phyloP scores from a whole-genome alignment of 2,888 invertebrate genomes.

The Augochlorella aurata region DNA sequence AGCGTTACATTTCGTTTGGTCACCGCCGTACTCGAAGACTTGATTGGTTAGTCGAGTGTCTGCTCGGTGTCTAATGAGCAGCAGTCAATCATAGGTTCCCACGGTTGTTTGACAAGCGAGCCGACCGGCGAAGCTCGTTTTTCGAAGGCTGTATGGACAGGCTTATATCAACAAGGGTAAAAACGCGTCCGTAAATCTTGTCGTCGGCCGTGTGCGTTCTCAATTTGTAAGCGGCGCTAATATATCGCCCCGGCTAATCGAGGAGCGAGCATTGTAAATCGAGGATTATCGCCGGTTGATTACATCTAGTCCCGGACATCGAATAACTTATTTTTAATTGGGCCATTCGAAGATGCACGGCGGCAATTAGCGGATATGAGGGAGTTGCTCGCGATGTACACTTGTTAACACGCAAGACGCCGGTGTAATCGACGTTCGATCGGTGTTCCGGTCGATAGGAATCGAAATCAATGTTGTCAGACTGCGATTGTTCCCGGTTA shows the following conservation, averaged over 20 bases:
- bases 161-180: constrained; percentile 33
- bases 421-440: constrained; percentile 23
- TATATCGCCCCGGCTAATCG: constrained; percentile 35
- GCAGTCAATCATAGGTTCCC: constrained; percentile 19
- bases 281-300: constrained; percentile 48
- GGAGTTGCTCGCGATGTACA: constrained; percentile 20
- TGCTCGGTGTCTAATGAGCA: constrained; percentile 9
- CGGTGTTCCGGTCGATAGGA: constrained; percentile 13
- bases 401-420: constrained; percentile 17
- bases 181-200: constrained; percentile 57
- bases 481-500: constrained; percentile 1
- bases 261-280: constrained; percentile 43
- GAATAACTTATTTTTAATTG: constrained; percentile 50
- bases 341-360: constrained; percentile 38
- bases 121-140: constrained; percentile 12
- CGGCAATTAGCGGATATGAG: constrained; percentile 38
- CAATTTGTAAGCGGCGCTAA: constrained; percentile 61
- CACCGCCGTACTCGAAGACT: too few species aligned
- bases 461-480: constrained; percentile 19
- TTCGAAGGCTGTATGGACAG: constrained; percentile 20
- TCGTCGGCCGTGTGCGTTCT: constrained; percentile 23
- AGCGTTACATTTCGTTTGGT: background rate
- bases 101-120: constrained; percentile 13
- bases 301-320: constrained; percentile 30
- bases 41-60: constrained; percentile 4